Base-by-base conservation (phyloP, 2,888 invertebrate species). In the Epinotia ramella region DNA sequence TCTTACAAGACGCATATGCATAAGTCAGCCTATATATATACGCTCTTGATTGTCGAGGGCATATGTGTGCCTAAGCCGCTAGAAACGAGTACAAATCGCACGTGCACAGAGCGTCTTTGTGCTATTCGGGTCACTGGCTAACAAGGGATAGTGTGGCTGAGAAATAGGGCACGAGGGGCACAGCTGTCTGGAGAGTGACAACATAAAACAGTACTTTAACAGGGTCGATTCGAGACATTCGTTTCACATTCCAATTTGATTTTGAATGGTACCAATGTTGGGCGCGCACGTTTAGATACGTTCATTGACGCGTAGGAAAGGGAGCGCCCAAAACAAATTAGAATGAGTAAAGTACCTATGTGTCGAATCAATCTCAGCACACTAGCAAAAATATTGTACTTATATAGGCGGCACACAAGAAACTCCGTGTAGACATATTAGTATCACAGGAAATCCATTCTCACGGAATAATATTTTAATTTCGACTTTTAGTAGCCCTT, bases 141-240 rank as follows among this genome's bases (percentile, higher is more conserved):
- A 76, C 76, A 72, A 72, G 72, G 76, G 71, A 76, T 71, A 76
- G 76, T 67, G 71, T 67, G 11, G 74, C 44, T 76, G 76, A 33
- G 67, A 76, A 76, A 76, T 76, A 72, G 76, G 72, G 76, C 71
- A 76, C 44, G 72, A 66, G 71, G 33, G 67, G 59, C 73, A 67
- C 74, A 74, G 74, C 74, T 74, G 74, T 57, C 16, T 53, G 12
- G 28, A 16, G 16, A 66, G 63, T 72, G 56, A 64, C 24, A 56
- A 60, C 59, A 69, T 67, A 53, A 6, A n/a, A n/a, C 53, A n/a
- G 53, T n/a, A 53, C 53, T 5, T 53, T 53, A 53, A 53, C n/a
- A 53, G n/a, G 53, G 2, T 53, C 53, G 7, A n/a, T 53, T 53
- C 7, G 7, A 53, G 6, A 53, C 53, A 53, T 53, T 7, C n/a